Base-by-base conservation (phyloP, 2,888 invertebrate species). In the Dicroscelio sp. region DNA sequence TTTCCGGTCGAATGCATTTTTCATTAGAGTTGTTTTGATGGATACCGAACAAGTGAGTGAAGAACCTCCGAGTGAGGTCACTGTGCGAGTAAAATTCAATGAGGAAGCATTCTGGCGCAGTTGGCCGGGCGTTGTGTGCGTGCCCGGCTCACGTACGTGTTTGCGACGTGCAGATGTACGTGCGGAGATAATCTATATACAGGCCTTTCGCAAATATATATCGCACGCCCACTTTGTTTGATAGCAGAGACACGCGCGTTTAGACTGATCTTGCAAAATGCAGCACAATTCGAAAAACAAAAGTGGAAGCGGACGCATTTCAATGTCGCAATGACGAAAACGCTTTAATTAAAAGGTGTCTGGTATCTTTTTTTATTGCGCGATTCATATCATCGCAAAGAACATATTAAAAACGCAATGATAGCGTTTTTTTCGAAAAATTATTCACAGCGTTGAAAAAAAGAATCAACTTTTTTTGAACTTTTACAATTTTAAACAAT, bases 91-190 rank as follows among this genome's bases (percentile, higher is more conserved):
- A 90, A 88, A 88, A 92, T 93, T 92, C 91, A 92, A 93, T 85
- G 91, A 93, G 92, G 92, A 93, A 94, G 94, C 92, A 90, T 92
- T 93, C 92, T 88, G 90, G 80, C 82, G 86, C 63, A 65, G 52
- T 63, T 31, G 2, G 43, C 65, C 65, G 71, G 90, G 30, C 25
- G 52, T 14, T 75, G 83, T 65, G 52, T 38, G 69, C 43, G 75
- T 14, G 31, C 20, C 33, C 60, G 12, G 17, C 35, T 65, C 69
- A 27, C 65, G 60, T 71, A 27, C 6, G 23, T 3, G 6, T 58
- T n/a, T 58, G 23, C 60, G 60, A 20, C 63, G 73, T 71, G 31
- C 17, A 58, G 30, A 63, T 12, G 76, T 69, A 58, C 38, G 69
- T 48, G 75, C 43, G 52, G 67, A 58, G 67, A 88, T 88, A 76